Percentiles rank a stretch among this genome's conserved stretches.
phyloP scores from a whole-genome alignment of 2,888 invertebrate species.

The Himalopsyche tibetana region DNA sequence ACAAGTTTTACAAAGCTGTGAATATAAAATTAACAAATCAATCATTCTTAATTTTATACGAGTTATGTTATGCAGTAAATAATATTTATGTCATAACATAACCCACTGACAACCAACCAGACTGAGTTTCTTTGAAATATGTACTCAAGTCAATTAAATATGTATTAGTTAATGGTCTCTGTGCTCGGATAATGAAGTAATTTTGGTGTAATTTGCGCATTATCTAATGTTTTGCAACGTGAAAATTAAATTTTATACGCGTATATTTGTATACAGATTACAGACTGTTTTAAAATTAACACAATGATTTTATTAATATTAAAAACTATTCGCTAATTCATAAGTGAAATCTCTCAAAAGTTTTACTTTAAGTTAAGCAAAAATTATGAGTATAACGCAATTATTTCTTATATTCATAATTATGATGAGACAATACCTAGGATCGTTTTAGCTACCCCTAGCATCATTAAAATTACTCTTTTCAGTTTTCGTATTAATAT shows the following conservation, averaged over 20 bases:
- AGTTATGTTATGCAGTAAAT: background rate
- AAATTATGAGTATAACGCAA: too few relatives aligned
- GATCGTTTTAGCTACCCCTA: too few relatives aligned
- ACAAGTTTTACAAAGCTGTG: too few relatives aligned
- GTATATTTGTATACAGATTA: background rate
- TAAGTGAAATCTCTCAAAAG: too few relatives aligned
- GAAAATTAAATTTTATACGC: conserved; percentile 7
- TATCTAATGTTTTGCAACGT: conserved; percentile 27
- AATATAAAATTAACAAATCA: conserved; percentile 24
- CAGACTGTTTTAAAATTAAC: background rate
- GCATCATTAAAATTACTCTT: too few relatives aligned
- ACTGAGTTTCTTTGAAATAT: background rate
- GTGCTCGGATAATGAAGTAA: conserved; percentile 23
- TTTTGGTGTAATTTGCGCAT: conserved; percentile 35
- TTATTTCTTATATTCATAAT: too few relatives aligned
- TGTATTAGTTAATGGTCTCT: conserved; percentile 28
- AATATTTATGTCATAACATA: background rate
- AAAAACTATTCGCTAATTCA: too few relatives aligned
- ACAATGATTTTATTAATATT: too few relatives aligned
- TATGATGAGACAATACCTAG: too few relatives aligned
- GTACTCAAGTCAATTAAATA: conserved; percentile 13
- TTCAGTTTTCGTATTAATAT: too few relatives aligned
- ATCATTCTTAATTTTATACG: conserved; percentile 1
- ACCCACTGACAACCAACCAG: background rate
- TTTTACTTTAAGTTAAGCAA: too few relatives aligned